These are phyloP conservation scores for Sapajus apella DNA, from an alignment of 2,113 vertebrate genomes.

Conservation along the genomic window DNA sequence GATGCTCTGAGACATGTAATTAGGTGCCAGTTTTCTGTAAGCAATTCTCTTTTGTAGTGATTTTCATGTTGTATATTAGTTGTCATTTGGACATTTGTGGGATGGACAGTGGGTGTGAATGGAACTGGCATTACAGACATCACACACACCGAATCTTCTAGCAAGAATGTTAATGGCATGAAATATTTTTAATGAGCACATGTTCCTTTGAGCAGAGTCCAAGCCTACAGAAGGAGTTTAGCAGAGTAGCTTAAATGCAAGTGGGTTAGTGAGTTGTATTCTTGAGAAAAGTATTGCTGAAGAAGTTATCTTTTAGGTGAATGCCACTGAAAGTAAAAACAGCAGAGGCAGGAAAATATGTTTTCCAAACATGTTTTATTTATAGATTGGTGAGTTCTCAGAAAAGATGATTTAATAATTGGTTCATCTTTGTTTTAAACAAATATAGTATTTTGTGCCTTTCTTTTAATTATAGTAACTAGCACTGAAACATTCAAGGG, in stretches of 20 bases:
- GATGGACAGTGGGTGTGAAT: rapidly evolving
- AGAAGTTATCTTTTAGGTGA: slow-evolving; percentile 29
- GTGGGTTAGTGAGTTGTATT: rapidly evolving
- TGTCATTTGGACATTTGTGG: background rate
- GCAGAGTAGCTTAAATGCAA: background rate
- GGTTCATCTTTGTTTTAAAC: slow-evolving; percentile 47
- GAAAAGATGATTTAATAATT: slow-evolving; percentile 38
- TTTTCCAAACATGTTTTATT: slow-evolving; percentile 41
- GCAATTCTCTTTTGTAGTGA: background rate
- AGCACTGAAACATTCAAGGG: slow-evolving; percentile 52
- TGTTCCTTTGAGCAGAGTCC: background rate
- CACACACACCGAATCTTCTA: background rate
- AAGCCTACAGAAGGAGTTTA: background rate
- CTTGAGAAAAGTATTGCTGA: background rate
- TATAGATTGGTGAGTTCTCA: slow-evolving; percentile 25
- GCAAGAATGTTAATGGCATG: background rate
- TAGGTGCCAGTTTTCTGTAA: background rate
- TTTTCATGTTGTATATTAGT: background rate
- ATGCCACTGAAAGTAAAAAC: background rate
- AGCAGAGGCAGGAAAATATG: background rate
- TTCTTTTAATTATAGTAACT: slow-evolving; percentile 48
- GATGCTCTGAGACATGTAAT: background rate
- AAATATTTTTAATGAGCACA: background rate
- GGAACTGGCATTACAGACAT: background rate
- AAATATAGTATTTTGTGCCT: slow-evolving; percentile 25